Percentiles rank a stretch among this genome's conserved stretches.
These are phyloP conservation scores for Hedya salicella DNA, from an alignment of 2,888 invertebrate species.

Conservation along the genomic window DNA sequence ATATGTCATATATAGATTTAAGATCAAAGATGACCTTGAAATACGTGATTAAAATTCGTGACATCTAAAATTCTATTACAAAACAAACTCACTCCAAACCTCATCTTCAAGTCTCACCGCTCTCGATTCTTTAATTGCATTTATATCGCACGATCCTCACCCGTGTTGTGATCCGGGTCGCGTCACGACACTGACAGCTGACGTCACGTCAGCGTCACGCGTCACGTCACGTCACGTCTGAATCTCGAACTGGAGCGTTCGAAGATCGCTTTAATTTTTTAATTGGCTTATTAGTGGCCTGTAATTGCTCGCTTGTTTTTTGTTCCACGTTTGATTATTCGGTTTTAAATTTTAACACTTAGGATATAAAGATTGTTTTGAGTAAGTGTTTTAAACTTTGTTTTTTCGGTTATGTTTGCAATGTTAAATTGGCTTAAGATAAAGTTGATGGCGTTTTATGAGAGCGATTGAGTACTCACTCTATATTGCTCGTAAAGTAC, in stretches of 20 bases:
- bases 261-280: constrained; percentile 43
- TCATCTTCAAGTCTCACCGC: background rate
- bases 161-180: constrained; percentile 41
- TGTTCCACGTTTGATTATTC: background rate
- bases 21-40: no score
- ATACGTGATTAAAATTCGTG: background rate
- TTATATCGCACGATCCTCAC: constrained; percentile 36
- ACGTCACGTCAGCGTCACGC: constrained; percentile 39
- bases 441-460: constrained; percentile 8
- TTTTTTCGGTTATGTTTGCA: background rate
- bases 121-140: constrained; percentile 32
- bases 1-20: no score
- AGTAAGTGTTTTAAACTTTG: background rate
- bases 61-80: background rate
- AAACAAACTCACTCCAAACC: background rate
- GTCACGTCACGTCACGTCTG: constrained; percentile 33
- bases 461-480: constrained; percentile 8
- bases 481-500: background rate
- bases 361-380: background rate
- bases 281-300: constrained; percentile 41
- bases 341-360: background rate
- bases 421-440: constrained; percentile 11
- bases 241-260: constrained; percentile 40
- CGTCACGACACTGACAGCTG: constrained; percentile 35
- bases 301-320: constrained; percentile 37